A percentile compares a stretch with the other conserved stretches of the same genome.
These are phyloP conservation scores for Andrena hattorfiana DNA, from an alignment of 2,888 invertebrate genomes.

Conservation along the genomic window DNA sequence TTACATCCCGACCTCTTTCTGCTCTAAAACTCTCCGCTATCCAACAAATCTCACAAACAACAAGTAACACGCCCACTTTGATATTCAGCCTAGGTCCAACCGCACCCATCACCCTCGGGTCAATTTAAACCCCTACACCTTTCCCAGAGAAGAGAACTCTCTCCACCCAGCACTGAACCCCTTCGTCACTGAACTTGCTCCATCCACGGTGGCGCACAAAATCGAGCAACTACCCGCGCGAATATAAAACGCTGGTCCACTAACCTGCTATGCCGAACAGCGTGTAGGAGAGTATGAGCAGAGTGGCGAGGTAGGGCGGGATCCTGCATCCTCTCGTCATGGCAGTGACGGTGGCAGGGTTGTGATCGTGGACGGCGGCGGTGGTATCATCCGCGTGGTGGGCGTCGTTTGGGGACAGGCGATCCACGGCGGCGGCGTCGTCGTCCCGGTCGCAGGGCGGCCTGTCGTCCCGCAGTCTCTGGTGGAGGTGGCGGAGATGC, in stretches of 20 bases:
- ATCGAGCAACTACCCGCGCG: background rate
- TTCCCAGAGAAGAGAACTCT: no score
- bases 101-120: no score
- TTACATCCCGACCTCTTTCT: no score
- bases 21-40: no score
- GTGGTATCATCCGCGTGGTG: constrained; percentile 58
- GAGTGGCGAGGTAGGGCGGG: constrained; percentile 83
- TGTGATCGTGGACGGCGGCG: constrained; percentile 37
- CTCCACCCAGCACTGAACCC: background rate
- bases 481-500: constrained; percentile 43
- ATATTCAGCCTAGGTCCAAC: no score
- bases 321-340: constrained; percentile 79
- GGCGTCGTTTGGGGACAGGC: constrained; percentile 42
- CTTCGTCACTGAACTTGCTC: background rate
- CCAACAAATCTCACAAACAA: no score
- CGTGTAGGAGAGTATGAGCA: constrained; percentile 83
- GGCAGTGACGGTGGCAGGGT: constrained; percentile 73
- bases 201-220: background rate
- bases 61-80: no score
- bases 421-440: constrained; percentile 34
- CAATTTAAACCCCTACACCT: no score
- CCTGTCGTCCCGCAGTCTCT: constrained; percentile 50
- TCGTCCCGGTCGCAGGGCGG: constrained; percentile 45
- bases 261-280: constrained; percentile 84
- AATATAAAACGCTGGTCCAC: constrained; percentile 55